Conservation (phyloP, 2,113 vertebrate genomes). For the Melanotaenia duboulayi region DNA sequence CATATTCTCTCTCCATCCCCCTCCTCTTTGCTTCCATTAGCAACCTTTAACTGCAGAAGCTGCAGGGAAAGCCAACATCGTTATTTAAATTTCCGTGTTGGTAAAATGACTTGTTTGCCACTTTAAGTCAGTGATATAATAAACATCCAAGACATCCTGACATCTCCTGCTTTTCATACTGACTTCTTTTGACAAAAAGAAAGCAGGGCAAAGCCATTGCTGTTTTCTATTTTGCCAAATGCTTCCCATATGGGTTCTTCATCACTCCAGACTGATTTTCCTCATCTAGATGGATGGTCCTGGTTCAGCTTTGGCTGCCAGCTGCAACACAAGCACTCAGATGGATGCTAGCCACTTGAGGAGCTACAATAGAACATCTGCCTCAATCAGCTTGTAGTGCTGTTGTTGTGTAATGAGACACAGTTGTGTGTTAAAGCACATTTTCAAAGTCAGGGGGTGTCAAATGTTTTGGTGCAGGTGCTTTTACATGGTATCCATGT, state of each 20-base stretch:
- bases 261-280: constrained; percentile 50
- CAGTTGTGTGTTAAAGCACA: constrained; percentile 62
- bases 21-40: constrained; percentile 35
- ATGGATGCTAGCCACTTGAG: constrained; percentile 74
- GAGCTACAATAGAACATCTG: constrained; percentile 78
- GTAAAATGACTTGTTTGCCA: constrained; percentile 6
- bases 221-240: constrained; percentile 24
- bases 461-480: constrained; percentile 41
- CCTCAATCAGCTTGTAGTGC: constrained; percentile 70
- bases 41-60: constrained; percentile 37
- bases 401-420: constrained; percentile 74
- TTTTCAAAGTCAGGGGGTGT: constrained; percentile 48
- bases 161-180: constrained; percentile 6
- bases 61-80: constrained; percentile 2
- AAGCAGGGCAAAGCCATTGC: constrained; percentile 18
- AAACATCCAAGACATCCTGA: constrained; percentile 15
- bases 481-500: constrained; percentile 42
- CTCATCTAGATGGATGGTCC: constrained; percentile 72
- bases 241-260: constrained; percentile 23
- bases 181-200: not conserved
- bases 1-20: constrained; percentile 13
- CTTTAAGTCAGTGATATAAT: constrained; percentile 17
- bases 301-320: constrained; percentile 66
- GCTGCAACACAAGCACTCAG: constrained; percentile 63
- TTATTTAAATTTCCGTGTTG: constrained; percentile 30